Evolutionary conservation across 1,140 invertebrate genomes (phyloP), one percentile per base, ranked within the genome.

Genomic region (Heterodera carotae): DNA sequence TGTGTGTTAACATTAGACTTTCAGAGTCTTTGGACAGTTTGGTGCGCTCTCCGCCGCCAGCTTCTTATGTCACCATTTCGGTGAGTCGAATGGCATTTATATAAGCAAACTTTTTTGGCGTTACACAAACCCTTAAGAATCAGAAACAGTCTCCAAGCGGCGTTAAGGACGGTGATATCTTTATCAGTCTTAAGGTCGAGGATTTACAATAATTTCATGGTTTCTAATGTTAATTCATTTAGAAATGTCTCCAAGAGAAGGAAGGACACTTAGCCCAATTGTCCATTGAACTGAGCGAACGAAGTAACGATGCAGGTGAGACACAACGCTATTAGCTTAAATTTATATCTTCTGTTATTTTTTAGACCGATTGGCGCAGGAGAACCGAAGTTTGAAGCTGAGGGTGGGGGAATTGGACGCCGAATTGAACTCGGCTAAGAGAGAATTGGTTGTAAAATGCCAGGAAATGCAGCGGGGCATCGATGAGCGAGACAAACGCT

Each of bases 21-120:
- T 7, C 12, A 74, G 72, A 74, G 39, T 74, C 72, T 56, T 34
- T 74, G 72, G 72, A 74, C 33, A 74, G 72, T 39, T 39, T 39
- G 27, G 64, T 74, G 27, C 59, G 64, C 59, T 59, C 72, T 74
- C 72, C 72, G 1, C 72, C 56, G 36, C 39, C 75, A 12, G 48
- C 15, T 22, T 18, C 5, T 22, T 18, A 18, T 22, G 15, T 22
- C 48, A 12, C 39, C 39, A 66, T 69, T 48, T 69, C 86, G n/a
- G 88, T 85, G 68, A 88, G 91, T n/a, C n/a, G n/a, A n/a, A n/a
- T n/a, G n/a, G 68, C 92, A 92, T 48, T 69, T 25, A 29, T 69
- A 22, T 71, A 18, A 36, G 18, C 48, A 56, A 22, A 22, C 25
- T 43, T 2, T 39, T 0, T 22, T 71, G 6, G 59, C 43, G 27